Evolutionary conservation across 2,888 invertebrate genomes (phyloP).

Genomic region (Capitulum mitella): DNA sequence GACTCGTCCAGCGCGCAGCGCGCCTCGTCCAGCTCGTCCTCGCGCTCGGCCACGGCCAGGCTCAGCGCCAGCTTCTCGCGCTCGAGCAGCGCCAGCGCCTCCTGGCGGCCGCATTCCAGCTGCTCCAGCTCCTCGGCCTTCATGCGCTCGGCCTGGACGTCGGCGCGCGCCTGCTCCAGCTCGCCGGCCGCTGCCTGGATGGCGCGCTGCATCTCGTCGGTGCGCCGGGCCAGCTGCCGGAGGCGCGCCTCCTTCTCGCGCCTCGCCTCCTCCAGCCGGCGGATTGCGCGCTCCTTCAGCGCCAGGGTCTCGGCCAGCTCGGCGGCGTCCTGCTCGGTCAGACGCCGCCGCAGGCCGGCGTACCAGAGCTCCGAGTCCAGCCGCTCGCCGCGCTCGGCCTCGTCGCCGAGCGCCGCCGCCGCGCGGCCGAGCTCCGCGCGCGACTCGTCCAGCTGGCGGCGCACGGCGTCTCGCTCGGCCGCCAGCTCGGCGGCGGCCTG

Average conservation of each 20-base stretch:
- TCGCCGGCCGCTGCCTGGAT: background rate
- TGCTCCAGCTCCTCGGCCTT: slow-evolving; percentile 5
- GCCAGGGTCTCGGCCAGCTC: background rate
- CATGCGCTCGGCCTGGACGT: background rate
- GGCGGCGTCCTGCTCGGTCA: background rate
- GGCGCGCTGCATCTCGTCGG: background rate
- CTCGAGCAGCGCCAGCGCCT: background rate
- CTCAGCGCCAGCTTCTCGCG: background rate
- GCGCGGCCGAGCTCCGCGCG: background rate
- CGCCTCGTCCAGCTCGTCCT: background rate
- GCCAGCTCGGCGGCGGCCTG: background rate
- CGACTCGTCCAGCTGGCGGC: background rate
- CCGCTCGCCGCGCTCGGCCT: background rate
- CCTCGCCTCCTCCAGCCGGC: background rate
- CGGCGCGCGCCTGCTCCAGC: background rate
- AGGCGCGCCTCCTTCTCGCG: background rate
- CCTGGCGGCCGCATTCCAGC: background rate
- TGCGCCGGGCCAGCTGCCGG: background rate
- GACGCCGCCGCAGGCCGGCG: background rate
- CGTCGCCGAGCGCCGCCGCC: background rate
- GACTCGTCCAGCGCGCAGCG: background rate
- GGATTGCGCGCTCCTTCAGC: background rate
- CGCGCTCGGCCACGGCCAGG: background rate
- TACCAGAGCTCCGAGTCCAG: slow-evolving; percentile 13
- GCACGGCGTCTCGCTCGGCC: background rate